phyloP scores from a whole-genome alignment of 2,797 vertebrate genomes.

The Danio tinwini region DNA sequence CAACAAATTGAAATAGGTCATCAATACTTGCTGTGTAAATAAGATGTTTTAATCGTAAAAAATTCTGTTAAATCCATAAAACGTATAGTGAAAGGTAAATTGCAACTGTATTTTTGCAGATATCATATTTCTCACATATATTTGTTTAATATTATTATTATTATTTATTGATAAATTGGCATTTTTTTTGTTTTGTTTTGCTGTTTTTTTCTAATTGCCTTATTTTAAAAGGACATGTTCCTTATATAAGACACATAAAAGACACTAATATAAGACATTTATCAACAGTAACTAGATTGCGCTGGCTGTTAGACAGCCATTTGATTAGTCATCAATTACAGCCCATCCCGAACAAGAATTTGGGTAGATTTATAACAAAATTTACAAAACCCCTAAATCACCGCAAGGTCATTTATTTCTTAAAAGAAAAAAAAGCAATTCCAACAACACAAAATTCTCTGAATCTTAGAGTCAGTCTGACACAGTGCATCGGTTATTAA shows the following conservation, averaged over 20 bases:
- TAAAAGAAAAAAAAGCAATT: conserved; percentile 9
- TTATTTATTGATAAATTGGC: background rate
- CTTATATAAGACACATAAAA: background rate
- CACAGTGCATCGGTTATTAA: conserved; percentile 24
- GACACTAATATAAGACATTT: no score
- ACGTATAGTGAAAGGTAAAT: no score
- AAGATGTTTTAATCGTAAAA: no score
- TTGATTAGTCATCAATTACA: background rate
- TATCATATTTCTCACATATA: no score
- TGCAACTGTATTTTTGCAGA: no score
- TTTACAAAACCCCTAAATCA: background rate
- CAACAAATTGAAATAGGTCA: no score
- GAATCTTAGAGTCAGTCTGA: conserved; percentile 15
- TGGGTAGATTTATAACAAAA: background rate
- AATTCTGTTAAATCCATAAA: no score
- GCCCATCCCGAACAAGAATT: background rate
- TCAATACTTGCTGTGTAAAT: no score
- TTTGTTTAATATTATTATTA: no score
- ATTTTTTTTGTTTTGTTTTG: no score
- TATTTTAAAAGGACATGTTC: background rate
- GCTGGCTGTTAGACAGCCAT: background rate
- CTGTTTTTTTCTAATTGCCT: background rate
- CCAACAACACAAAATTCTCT: background rate
- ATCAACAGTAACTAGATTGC: background rate
- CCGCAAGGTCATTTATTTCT: background rate